phyloP scores from a whole-genome alignment of 1,140 invertebrate genomes.

The Ceratina australensis region DNA sequence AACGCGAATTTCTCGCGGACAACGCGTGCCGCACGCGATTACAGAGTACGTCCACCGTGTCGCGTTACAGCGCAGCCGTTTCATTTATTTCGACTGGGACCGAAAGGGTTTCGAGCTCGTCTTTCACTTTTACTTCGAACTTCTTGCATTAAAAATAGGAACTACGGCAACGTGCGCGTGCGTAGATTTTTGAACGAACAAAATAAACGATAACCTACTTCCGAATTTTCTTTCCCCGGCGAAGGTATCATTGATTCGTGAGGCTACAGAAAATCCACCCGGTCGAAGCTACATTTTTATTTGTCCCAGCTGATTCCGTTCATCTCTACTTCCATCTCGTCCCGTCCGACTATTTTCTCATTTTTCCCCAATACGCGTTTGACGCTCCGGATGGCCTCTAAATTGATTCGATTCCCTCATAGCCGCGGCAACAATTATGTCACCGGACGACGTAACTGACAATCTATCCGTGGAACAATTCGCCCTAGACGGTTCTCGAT shows the following conservation, averaged over 20 bases:
- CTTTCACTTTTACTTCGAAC: no score
- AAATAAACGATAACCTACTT: no score
- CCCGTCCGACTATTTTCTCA: conserved; percentile 8
- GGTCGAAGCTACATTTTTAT: conserved; percentile 25
- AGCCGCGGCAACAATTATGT: conserved; percentile 53
- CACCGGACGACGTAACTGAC: conserved; percentile 31
- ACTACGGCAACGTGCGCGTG: no score
- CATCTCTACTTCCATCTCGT: conserved; percentile 10
- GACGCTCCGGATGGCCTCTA: conserved; percentile 48
- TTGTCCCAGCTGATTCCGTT: conserved; percentile 22
- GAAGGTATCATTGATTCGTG: not conserved
- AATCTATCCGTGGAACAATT: conserved; percentile 36
- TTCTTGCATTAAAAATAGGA: no score
- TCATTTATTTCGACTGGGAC: not conserved
- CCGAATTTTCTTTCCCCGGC: no score
- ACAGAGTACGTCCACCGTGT: not conserved
- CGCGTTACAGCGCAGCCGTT: no score
- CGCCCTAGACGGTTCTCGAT: not conserved
- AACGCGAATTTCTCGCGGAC: not conserved
- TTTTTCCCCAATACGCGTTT: conserved; percentile 23
- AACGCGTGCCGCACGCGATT: no score
- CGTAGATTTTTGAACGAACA: no score
- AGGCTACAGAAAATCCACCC: conserved; percentile 9
- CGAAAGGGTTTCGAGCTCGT: not conserved
- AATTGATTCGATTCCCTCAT: conserved; percentile 50